Evolutionary conservation across 2,797 vertebrate species (phyloP).

Genomic region (Holocentrus rufus): DNA sequence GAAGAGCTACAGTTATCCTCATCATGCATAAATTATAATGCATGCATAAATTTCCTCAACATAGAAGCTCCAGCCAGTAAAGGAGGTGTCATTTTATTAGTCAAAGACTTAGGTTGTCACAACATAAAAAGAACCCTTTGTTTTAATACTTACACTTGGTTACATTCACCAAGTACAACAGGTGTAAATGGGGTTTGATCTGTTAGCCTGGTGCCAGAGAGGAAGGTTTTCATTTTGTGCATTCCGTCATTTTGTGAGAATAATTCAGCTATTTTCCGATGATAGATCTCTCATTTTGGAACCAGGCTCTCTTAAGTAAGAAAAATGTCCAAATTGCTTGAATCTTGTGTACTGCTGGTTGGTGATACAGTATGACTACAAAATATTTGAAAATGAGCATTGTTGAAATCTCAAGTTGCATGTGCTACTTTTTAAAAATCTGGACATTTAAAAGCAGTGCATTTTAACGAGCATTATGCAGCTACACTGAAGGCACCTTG

Average conservation of each 20-base stretch:
- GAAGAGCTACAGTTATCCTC: not conserved
- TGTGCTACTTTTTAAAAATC: not conserved
- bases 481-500: not conserved
- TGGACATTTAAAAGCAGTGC: not conserved
- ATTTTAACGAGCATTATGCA: too few relatives aligned
- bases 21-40: not conserved
- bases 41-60: not conserved
- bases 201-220: not conserved
- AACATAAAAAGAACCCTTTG: not conserved
- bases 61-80: not conserved
- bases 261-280: slow-evolving; percentile 3
- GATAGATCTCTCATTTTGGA: slow-evolving; percentile 5
- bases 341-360: not conserved
- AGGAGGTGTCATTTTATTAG: not conserved
- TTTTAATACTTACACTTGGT: not conserved
- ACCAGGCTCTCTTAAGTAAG: not conserved
- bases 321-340: not conserved
- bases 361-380: not conserved
- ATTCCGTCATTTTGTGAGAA: not conserved
- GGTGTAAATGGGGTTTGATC: not conserved
- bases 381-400: not conserved
- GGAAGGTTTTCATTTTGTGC: not conserved
- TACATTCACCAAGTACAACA: too few relatives aligned
- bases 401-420: not conserved
- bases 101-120: not conserved